A percentile compares a stretch with the other conserved stretches of the same genome.
Evolutionary conservation across 2,113 vertebrate genomes (phyloP).

Genomic region (Larimichthys crocea): DNA sequence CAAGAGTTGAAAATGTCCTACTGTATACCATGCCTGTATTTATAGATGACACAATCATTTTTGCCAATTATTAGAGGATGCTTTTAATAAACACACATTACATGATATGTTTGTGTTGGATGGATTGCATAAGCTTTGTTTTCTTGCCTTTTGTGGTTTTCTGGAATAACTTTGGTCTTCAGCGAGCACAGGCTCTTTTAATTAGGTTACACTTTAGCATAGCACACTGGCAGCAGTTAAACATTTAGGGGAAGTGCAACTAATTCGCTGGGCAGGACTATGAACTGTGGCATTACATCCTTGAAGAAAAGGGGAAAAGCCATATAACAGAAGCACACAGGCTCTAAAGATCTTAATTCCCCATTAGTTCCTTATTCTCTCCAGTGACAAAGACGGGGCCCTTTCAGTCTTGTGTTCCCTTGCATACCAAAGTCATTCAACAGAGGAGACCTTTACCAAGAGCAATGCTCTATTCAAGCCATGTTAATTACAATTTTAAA

Average conservation of each 20-base stretch:
- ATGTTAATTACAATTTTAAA: conserved; percentile 89
- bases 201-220: conserved; percentile 63
- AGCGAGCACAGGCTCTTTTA: conserved; percentile 55
- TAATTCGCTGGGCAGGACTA: conserved; percentile 76
- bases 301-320: conserved; percentile 76
- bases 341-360: conserved; percentile 84
- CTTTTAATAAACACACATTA: conserved; percentile 22
- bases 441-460: conserved; percentile 84
- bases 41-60: conserved; percentile 40
- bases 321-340: conserved; percentile 78
- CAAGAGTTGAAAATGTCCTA: conserved; percentile 41
- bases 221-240: conserved; percentile 61
- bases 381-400: conserved; percentile 74
- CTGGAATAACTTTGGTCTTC: conserved; percentile 29
- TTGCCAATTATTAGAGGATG: conserved; percentile 20
- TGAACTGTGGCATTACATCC: conserved; percentile 80
- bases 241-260: conserved; percentile 73
- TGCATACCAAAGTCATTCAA: conserved; percentile 87
- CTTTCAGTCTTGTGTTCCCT: conserved; percentile 82
- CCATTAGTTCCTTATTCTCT: conserved; percentile 84
- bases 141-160: conserved; percentile 35
- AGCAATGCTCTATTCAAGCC: conserved; percentile 86
- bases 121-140: conserved; percentile 25
- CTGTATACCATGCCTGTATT: conserved; percentile 44
- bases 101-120: conserved; percentile 29